Base-by-base conservation (phyloP, 1,140 invertebrate species). In the Meteorus sp. region DNA sequence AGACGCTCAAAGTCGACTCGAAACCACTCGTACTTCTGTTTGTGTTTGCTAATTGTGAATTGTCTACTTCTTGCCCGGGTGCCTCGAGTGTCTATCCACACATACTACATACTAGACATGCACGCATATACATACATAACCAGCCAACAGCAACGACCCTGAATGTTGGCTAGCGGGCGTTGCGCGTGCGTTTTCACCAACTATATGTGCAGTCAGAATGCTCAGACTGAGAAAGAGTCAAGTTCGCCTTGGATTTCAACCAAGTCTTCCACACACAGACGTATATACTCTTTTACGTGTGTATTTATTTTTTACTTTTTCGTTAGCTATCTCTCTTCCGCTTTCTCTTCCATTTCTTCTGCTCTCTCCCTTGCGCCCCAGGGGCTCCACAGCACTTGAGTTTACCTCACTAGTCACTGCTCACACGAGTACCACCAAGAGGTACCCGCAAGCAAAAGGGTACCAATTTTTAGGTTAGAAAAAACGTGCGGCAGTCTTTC, bases 11-110 rank as follows among this genome's bases (percentile, higher is more conserved):
- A 44, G 9, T 1, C n/a, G 70, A 73, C 73, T 75, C 71, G 67
- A 77, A 71, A 67, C 68, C 71, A 70, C 75, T 76, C 66, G 70
- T 77, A 69, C 66, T 73, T 75, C 60, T 73, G 74, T 78, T 79
- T 79, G 75, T 77, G 72, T 80, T 80, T 79, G 73, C 75, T 80
- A 80, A 80, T 80, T 80, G 78, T 75, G 75, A 80, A 79, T 80
- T 78, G 76, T 79, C 78, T 79, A 73, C 70, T 77, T 75, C 71
- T 78, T 74, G 70, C 66, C 62, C 64, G 59, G 56, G 61, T 51
- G 44, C 52, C 47, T 55, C 56, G 67, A 59, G 59, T 50, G 29
- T 17, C 15, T 27, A 17, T 62, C 65, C 59, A 61, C 67, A 64
- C 65, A 66, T n/a, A n/a, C n/a, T n/a, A n/a, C n/a, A n/a, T n/a